These are phyloP conservation scores for Platichthys stellatus DNA, from an alignment of 2,113 vertebrate genomes.

Conservation along the genomic window DNA sequence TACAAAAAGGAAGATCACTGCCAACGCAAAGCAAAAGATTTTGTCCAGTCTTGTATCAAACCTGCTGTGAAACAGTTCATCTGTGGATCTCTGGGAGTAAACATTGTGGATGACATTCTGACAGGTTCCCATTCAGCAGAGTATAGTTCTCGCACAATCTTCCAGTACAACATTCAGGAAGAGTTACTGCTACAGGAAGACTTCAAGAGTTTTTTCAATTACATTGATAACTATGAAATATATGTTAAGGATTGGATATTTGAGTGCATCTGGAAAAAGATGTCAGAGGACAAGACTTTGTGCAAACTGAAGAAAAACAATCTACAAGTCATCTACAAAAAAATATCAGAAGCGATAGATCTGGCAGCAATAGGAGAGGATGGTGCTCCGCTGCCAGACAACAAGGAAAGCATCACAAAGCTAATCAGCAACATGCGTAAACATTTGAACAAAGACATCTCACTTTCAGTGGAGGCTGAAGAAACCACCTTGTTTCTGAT, in stretches of 20 bases:
- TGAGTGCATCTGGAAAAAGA: neutral
- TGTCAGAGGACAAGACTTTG: conserved; percentile 19
- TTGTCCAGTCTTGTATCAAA: conserved; percentile 55
- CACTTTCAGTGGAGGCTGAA: neutral
- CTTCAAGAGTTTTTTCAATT: conserved; percentile 42
- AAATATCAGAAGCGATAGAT: conserved; percentile 21
- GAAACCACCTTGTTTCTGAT: conserved; percentile 6
- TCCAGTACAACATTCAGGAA: conserved; percentile 62
- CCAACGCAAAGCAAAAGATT: conserved; percentile 62
- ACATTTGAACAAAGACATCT: conserved; percentile 26
- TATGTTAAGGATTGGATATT: conserved; percentile 66
- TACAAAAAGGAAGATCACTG: conserved; percentile 29
- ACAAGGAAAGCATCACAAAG: conserved; percentile 1
- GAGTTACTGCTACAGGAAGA: conserved; percentile 58
- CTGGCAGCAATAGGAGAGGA: neutral
- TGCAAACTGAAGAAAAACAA: conserved; percentile 26
- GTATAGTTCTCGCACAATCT: conserved; percentile 50
- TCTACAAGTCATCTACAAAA: conserved; percentile 15
- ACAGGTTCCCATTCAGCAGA: conserved; percentile 15
- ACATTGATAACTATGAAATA: conserved; percentile 54
- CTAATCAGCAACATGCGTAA: conserved; percentile 22
- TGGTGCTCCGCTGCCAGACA: neutral
- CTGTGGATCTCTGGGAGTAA: conserved; percentile 42
- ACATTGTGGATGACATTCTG: conserved; percentile 67
- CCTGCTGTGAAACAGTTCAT: conserved; percentile 60